Evolutionary conservation across 2,888 invertebrate species (phyloP), one percentile per base, ranked within the genome.

Genomic region (Mesoligia furuncula): DNA sequence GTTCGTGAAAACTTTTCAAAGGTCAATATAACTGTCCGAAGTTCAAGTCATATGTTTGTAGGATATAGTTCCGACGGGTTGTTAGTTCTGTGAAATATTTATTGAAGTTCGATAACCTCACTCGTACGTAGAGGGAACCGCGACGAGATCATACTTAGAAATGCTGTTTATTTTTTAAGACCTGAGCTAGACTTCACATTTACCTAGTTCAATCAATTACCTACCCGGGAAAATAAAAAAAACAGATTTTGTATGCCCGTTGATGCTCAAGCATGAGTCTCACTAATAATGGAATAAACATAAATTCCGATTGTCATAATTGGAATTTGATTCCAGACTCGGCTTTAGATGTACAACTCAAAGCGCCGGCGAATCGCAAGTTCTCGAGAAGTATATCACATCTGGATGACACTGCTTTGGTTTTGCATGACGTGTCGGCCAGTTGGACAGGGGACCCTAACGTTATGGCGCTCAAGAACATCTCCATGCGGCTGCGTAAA

Each of bases 381-480:
- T 91, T 92, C 64, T 90, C 89, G 7, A 90, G 95, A 79, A 91
- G 94, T 73, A 17, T 94, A 20, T 96, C 96, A 3, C 88, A 92
- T 6, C 91, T 92, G 3, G 93, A 92, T 54, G 96, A 96, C 72
- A 83, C 91, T 0, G 95, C 94, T 1, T 86, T 95, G 7, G 94
- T 95, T 69, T 80, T 96, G 1, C 93, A 91, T 24, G 94, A 95
- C 61, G 95, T 96, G 15, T 93, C 93, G 17, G 95, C 97, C 5
- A 96, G 97, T 83, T 97, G 97, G 97, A 97, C 96, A 0, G 92
- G 93, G 0, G 95, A 95, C 82, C 96, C 97, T 31, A 92, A 95
- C 45, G 94, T 96, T 79, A 95, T 97, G 88, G 97, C 97, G 0
- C 93, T 98, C 15, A 96, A 97, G 59, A 94, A 97, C 51, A 87